phyloP scores from a whole-genome alignment of 2,888 invertebrate genomes.

The Rhagonycha fulva region DNA sequence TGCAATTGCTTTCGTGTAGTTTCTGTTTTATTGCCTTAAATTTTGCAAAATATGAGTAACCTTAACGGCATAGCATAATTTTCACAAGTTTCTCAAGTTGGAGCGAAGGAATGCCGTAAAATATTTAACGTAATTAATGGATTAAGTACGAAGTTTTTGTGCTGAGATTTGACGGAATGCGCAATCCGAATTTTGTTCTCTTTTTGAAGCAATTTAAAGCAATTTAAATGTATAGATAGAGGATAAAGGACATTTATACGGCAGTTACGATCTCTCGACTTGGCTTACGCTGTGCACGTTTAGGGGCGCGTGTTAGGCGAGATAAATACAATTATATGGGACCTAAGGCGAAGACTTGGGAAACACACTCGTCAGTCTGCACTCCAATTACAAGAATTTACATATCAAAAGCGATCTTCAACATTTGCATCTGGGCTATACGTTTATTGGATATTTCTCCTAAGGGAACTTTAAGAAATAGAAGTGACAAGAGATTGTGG shows the following conservation, averaged over 20 bases:
- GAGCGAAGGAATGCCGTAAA: neutral
- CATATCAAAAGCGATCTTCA: constrained; percentile 48
- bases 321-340: constrained; percentile 31
- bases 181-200: constrained; percentile 23
- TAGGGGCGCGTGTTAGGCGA: constrained; percentile 26
- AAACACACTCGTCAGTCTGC: constrained; percentile 33
- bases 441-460: constrained; percentile 28
- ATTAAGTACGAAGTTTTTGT: neutral
- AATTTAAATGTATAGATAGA: constrained; percentile 29
- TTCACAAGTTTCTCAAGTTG: neutral
- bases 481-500: constrained; percentile 8
- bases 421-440: constrained; percentile 36
- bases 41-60: constrained; percentile 1
- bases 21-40: constrained; percentile 5
- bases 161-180: constrained; percentile 15
- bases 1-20: constrained; percentile 24
- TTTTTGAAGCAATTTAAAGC: constrained; percentile 23
- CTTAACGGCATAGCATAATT: neutral
- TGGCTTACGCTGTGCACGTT: constrained; percentile 20
- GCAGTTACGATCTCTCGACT: constrained; percentile 25
- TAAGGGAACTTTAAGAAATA: constrained; percentile 20
- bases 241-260: constrained; percentile 25
- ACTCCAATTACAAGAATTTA: constrained; percentile 46
- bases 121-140: neutral
- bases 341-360: constrained; percentile 26